phyloP scores from a whole-genome alignment of 64 coral and sea anemone genomes.

The Dendrophyllia cribrosa region DNA sequence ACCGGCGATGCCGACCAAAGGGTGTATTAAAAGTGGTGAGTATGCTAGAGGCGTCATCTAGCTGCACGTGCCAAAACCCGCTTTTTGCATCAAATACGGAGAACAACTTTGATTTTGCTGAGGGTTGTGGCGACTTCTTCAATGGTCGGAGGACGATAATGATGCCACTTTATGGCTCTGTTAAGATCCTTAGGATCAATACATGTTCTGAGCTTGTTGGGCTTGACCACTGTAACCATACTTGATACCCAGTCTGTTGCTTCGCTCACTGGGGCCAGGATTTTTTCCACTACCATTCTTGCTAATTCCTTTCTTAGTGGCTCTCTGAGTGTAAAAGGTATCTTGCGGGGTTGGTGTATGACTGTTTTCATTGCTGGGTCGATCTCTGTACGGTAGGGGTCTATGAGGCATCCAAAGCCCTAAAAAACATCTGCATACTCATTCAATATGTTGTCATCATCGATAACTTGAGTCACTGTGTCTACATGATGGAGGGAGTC shows the following conservation, averaged over 20 bases:
- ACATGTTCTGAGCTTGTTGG: slow-evolving; percentile 33
- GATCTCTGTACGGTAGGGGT: slow-evolving; percentile 29
- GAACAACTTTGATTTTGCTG: neutral
- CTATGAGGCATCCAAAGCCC: slow-evolving; percentile 17
- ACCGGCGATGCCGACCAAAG: neutral
- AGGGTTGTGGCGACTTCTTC: slow-evolving; percentile 46
- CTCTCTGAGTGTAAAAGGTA: neutral
- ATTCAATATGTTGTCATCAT: neutral
- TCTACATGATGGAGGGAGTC: neutral
- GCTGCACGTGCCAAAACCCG: slow-evolving; percentile 6
- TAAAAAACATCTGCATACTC: slow-evolving; percentile 41
- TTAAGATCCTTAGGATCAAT: slow-evolving; percentile 48
- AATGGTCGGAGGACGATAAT: slow-evolving; percentile 14
- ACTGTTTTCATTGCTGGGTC: neutral
- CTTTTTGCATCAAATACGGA: neutral
- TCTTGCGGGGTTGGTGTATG: neutral
- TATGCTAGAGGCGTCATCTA: slow-evolving; percentile 4
- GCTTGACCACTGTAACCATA: too few relatives aligned
- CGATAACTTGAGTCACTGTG: neutral
- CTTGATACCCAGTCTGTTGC: too few relatives aligned
- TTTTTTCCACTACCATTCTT: neutral
- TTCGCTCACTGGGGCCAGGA: too few relatives aligned
- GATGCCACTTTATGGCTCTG: slow-evolving; percentile 21
- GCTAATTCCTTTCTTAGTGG: neutral
- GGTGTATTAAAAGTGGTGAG: neutral